Percentiles rank a stretch among this genome's conserved stretches.
Conservation (phyloP, 1,140 invertebrate genomes). For the Caenorhabditis inopinata region DNA sequence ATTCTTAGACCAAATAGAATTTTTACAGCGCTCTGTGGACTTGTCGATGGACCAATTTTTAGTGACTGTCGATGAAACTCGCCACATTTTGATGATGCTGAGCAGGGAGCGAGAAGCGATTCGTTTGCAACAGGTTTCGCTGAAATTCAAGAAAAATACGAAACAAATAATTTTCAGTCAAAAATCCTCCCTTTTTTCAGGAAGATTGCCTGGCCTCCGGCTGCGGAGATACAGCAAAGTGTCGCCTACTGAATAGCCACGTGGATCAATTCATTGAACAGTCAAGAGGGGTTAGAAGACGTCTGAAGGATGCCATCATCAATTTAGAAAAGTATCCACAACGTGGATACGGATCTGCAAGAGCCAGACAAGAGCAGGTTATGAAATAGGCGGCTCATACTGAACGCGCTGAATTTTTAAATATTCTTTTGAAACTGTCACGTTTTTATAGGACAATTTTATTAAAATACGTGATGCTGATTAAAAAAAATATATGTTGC, state of each 20-base stretch:
- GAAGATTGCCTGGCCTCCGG: not conserved
- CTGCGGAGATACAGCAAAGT: not conserved
- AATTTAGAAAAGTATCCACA: not conserved
- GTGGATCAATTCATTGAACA: not conserved
- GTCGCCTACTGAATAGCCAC: not conserved
- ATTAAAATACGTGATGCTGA: no score
- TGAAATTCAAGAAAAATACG: not conserved
- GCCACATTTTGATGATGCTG: not conserved
- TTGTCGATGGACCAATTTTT: not conserved
- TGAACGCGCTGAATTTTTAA: no score
- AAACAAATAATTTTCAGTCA: not conserved
- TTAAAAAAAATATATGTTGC: no score
- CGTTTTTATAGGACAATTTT: no score
- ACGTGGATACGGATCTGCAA: not conserved
- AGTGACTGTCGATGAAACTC: not conserved
- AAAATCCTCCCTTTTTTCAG: not conserved
- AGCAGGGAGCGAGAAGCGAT: not conserved
- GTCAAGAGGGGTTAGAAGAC: not conserved
- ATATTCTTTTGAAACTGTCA: no score
- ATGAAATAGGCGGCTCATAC: no score
- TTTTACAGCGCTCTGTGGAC: not conserved
- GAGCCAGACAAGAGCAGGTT: not conserved
- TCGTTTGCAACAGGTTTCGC: not conserved
- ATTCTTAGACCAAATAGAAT: no score
- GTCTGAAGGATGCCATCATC: not conserved